Evolutionary conservation across 2,888 invertebrate genomes (phyloP), one percentile per base, ranked within the genome.

Genomic region (Dermolepida albohirtum): DNA sequence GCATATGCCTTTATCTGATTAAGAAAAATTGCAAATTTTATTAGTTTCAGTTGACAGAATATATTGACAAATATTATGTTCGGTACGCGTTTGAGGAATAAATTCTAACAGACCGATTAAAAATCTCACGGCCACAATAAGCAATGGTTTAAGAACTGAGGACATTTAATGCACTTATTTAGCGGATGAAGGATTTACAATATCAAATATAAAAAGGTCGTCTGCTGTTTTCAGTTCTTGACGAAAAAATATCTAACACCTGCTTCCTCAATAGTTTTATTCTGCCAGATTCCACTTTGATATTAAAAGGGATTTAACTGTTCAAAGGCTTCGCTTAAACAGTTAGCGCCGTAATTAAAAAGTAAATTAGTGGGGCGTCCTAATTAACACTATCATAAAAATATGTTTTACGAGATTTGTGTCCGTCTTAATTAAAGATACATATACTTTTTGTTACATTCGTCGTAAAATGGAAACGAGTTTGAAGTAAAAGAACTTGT

Each of bases 371-470:
- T 59, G 59, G 59, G 29, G 59, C 27, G 43, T 59, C 44, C 59
- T 44, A 44, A 59, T 59, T 59, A 59, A 59, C 59, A 59, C 59
- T 59, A 43, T 17, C 44, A 59, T 59, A 59, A 59, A 55, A 59
- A 59, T 44, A 44, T 59, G 59, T 8, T 59, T 59, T 59, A 59
- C 12, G 44, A 47, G 44, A 59, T 44, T 47, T 29, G 59, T 44
- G 44, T 59, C 27, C 43, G 29, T 14, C 59, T 59, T 59, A 59
- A 59, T 59, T 59, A 59, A 59, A 59, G 29, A 59, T 59, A 22
- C 44, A 59, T 59, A 59, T 59, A 44, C 44, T 29, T 29, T 59
- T 59, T 59, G 14, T 59, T 59, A 59, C 44, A 59, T 59, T 59
- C 59, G 14, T 59, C 59, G 12, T 59, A 59, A 59, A 59, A 44